Base-by-base conservation (phyloP, 1,140 invertebrate species). In the Plutomurus gul region DNA sequence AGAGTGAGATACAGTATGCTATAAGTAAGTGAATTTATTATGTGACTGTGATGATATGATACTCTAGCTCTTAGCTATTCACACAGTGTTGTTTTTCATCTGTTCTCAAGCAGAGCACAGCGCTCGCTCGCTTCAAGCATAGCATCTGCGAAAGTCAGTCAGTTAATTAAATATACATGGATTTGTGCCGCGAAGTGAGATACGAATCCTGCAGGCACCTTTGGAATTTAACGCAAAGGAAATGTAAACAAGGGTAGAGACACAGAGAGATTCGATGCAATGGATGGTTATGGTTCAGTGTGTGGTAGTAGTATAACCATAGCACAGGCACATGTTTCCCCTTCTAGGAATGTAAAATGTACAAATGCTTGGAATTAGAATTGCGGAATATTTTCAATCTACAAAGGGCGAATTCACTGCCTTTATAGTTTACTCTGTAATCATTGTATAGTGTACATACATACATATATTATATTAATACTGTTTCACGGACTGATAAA, bases 381-480 rank as follows among this genome's bases (percentile, higher is more conserved):
- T 33, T 65, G 56, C 56, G 56, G 56, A 65, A 65, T 33, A 13
- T 36, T 33, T 65, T 65, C 56, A 65, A 65, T 65, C 16, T 33
- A 33, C 56, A 65, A 65, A 65, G 56, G 56, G 46, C n/a, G 56
- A 65, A 65, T 65, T 65, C 39, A 65, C 36, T 65, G 56, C 16
- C 27, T 65, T 16, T n/a, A n/a, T n/a, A n/a, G n/a, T n/a, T n/a
- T n/a, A n/a, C n/a, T n/a, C n/a, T n/a, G n/a, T n/a, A n/a, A n/a
- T n/a, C n/a, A n/a, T n/a, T n/a, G n/a, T n/a, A n/a, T n/a, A n/a
- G n/a, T n/a, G n/a, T n/a, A n/a, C n/a, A n/a, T n/a, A n/a, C n/a
- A n/a, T n/a, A n/a, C n/a, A n/a, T n/a, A n/a, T n/a, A n/a, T n/a
- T n/a, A n/a, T n/a, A n/a, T n/a, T n/a, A n/a, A n/a, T n/a, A n/a